Evolutionary conservation across 2,888 invertebrate species (phyloP).

Genomic region (Volucella inflata): DNA sequence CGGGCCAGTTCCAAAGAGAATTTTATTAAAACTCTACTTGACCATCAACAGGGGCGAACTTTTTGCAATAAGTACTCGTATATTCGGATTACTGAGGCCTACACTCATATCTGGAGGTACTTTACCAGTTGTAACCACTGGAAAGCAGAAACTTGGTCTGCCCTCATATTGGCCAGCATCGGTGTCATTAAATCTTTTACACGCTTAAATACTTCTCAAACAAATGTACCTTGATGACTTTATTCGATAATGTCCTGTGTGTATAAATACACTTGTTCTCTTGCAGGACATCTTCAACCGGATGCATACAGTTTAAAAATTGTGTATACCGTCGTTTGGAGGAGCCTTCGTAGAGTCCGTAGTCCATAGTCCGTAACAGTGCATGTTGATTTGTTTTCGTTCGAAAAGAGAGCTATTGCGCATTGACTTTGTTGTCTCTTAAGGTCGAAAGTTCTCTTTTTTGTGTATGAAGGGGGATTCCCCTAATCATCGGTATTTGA

Average conservation of each 20-base stretch:
- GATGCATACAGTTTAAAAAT: conserved; percentile 38
- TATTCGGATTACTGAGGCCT: neutral
- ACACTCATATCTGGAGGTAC: neutral
- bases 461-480: neutral
- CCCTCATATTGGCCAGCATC: neutral
- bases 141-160: conserved; percentile 22
- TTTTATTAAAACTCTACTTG: conserved; percentile 31
- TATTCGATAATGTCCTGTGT: conserved; percentile 51
- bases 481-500: conserved; percentile 25
- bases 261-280: conserved; percentile 28
- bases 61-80: conserved; percentile 12
- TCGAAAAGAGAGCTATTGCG: neutral
- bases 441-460: conserved; percentile 17
- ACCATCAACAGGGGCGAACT: conserved; percentile 28
- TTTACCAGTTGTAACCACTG: conserved; percentile 2
- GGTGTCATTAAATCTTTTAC: no score
- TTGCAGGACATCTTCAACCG: conserved; percentile 19
- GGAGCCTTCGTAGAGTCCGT: conserved; percentile 27
- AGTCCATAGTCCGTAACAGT: conserved; percentile 13
- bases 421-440: conserved; percentile 41
- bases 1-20: conserved; percentile 12
- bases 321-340: conserved; percentile 61
- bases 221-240: conserved; percentile 52
- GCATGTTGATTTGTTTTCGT: conserved; percentile 34
- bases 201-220: conserved; percentile 17